These are phyloP conservation scores for Anableps anableps DNA, from an alignment of 2,797 vertebrate genomes.

Conservation along the genomic window DNA sequence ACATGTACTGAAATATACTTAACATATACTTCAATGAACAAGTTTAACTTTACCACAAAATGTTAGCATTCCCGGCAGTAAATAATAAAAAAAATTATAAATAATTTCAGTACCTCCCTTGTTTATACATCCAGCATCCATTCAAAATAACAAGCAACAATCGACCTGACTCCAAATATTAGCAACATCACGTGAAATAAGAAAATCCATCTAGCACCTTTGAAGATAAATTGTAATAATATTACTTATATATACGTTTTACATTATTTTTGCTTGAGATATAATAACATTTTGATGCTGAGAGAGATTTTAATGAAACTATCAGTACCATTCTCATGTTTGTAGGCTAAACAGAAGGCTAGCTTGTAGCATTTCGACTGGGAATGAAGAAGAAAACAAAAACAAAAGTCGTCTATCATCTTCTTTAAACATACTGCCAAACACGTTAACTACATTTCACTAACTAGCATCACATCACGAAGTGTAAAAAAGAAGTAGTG, in stretches of 20 bases:
- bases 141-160: not conserved
- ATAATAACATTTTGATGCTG: not conserved
- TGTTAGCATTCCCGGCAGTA: not conserved
- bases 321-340: conserved; percentile 2
- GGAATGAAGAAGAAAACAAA: not conserved
- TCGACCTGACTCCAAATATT: not conserved
- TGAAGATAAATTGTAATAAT: not conserved
- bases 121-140: not conserved
- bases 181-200: not conserved
- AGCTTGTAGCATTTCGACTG: not conserved
- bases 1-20: not conserved
- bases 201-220: not conserved
- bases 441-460: not conserved
- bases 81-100: not conserved
- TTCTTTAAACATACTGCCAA: not conserved
- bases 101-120: not conserved
- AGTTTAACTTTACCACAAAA: not conserved
- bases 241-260: not conserved
- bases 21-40: conserved; percentile 2
- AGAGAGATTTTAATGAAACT: not conserved
- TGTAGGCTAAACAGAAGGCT: not conserved
- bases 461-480: not conserved
- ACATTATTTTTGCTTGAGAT: not conserved
- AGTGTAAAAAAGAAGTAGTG: not conserved
- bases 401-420: not conserved